Evolutionary conservation across 2,113 vertebrate species (phyloP).

Genomic region (Dicerorhinus sumatrensis): DNA sequence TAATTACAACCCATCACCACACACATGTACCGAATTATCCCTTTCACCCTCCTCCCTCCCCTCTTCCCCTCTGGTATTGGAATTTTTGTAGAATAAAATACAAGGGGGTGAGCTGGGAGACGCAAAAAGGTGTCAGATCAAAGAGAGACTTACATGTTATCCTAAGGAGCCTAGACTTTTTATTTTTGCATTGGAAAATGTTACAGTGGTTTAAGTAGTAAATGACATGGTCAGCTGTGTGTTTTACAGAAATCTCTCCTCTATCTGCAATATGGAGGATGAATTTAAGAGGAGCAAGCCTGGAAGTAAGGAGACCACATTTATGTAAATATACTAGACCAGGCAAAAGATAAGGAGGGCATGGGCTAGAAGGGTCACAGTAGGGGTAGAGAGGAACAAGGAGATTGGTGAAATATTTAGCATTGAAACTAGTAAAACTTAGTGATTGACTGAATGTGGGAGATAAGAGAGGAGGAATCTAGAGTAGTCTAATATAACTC

Average conservation of each 20-base stretch:
- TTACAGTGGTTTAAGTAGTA: not conserved
- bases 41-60: no score
- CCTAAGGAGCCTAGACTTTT: not conserved
- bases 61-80: no score
- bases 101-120: not conserved
- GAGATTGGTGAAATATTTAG: slow-evolving; percentile 36
- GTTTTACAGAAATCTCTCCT: slow-evolving; percentile 42
- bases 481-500: slow-evolving; percentile 1
- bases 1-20: no score
- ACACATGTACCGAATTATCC: no score
- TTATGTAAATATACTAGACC: not conserved
- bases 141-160: not conserved
- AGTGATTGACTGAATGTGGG: not conserved
- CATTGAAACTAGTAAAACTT: slow-evolving; percentile 18
- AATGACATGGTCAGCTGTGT: not conserved
- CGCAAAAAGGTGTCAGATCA: not conserved
- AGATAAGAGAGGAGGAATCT: not conserved
- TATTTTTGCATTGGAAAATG: not conserved
- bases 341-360: not conserved
- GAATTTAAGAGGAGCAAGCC: slow-evolving; percentile 18
- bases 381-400: not conserved
- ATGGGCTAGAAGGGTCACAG: not conserved
- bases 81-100: slow-evolving; percentile 51
- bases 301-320: slow-evolving; percentile 22
- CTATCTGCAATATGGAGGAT: slow-evolving; percentile 13